Evolutionary conservation across 2,888 invertebrate species (phyloP).

Genomic region (Anthophora plumipes): DNA sequence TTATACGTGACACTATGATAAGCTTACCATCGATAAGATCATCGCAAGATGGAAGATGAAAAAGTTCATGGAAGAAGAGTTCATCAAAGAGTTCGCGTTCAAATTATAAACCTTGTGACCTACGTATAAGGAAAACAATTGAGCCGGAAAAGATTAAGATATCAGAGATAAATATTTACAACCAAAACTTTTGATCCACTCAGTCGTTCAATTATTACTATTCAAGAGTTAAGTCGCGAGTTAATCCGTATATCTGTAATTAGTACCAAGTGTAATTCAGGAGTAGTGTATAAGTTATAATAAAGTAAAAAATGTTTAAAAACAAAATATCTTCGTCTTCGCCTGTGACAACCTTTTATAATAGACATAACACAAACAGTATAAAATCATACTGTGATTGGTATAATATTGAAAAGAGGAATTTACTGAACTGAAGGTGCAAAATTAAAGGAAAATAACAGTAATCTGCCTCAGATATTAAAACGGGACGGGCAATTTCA

Average conservation of each 20-base stretch:
- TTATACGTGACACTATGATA: neutral
- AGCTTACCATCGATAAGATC: neutral
- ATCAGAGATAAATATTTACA: neutral
- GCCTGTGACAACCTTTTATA: no score
- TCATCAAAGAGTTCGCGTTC: no score
- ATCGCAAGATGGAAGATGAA: neutral
- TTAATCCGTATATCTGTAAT: no score
- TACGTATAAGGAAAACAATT: no score
- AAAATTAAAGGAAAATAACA: slow-evolving; percentile 3
- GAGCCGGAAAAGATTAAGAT: neutral
- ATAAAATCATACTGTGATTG: neutral
- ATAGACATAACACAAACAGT: no score
- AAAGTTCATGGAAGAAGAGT: neutral
- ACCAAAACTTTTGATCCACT: no score
- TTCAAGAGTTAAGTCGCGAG: no score
- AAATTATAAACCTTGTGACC: neutral
- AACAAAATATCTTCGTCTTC: no score
- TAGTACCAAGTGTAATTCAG: no score
- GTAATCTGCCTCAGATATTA: neutral
- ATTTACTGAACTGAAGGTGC: slow-evolving; percentile 1
- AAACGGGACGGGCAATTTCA: slow-evolving; percentile 14
- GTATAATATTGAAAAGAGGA: neutral
- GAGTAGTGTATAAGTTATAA: no score
- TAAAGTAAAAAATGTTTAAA: no score
- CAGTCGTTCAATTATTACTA: no score